phyloP scores from a whole-genome alignment of 1,140 invertebrate species.

The Macrosteles quadrilineatus region DNA sequence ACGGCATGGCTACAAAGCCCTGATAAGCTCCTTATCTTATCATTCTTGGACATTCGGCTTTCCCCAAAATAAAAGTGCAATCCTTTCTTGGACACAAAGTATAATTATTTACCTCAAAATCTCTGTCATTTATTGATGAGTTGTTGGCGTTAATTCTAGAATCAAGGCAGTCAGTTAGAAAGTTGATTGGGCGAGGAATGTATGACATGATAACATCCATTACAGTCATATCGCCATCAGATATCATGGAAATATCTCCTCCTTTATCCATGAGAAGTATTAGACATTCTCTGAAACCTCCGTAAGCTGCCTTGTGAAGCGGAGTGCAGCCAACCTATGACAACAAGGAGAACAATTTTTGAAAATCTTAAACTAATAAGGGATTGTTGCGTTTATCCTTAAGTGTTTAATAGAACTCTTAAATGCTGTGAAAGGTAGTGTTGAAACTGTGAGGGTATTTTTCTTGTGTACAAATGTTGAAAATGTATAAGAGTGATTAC shows the following conservation, averaged over 20 bases:
- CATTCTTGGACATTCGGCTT: no score
- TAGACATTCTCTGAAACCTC: conserved; percentile 43
- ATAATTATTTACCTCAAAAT: conserved; percentile 31
- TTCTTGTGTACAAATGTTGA: no score
- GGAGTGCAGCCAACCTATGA: conserved; percentile 40
- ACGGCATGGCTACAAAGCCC: no score
- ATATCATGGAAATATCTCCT: conserved; percentile 45
- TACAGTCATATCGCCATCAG: conserved; percentile 41
- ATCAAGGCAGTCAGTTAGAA: conserved; percentile 40
- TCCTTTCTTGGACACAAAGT: no score
- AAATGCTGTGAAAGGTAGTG: no score
- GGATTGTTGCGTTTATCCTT: neutral
- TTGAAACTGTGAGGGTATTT: no score
- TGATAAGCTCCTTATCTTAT: no score
- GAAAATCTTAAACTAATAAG: neutral
- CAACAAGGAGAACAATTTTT: conserved; percentile 10
- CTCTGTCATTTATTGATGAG: conserved; percentile 24
- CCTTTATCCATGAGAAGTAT: conserved; percentile 45
- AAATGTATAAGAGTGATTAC: no score
- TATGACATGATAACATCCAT: conserved; percentile 41
- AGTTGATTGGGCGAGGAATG: conserved; percentile 40
- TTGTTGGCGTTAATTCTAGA: conserved; percentile 29
- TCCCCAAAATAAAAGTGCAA: no score
- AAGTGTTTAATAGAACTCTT: no score
- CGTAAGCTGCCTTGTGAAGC: conserved; percentile 46